Conservation (phyloP, 1,140 invertebrate genomes). For the Lordiphosa collinella region DNA sequence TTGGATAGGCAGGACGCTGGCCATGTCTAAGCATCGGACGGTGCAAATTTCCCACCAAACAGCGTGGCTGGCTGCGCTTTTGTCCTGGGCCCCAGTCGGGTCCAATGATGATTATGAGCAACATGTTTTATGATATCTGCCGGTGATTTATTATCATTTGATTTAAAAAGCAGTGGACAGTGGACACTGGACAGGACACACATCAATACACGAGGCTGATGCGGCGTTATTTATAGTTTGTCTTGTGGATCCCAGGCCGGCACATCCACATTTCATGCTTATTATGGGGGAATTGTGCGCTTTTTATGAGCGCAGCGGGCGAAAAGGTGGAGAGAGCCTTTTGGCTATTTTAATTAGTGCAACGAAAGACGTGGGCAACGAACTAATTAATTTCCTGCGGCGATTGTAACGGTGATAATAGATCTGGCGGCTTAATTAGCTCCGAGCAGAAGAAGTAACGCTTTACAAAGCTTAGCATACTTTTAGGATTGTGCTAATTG, state of each 20-base stretch:
- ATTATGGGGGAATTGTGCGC: constrained; percentile 62
- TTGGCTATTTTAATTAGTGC: constrained; percentile 66
- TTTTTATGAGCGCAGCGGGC: constrained; percentile 66
- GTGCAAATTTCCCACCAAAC: constrained; percentile 65
- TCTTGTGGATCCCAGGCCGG: constrained; percentile 2
- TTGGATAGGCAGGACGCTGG: constrained; percentile 38
- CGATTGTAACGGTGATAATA: no score
- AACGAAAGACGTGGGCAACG: constrained; percentile 26
- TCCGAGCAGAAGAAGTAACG: no score
- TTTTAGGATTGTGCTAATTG: constrained; percentile 27
- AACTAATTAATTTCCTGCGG: constrained; percentile 28
- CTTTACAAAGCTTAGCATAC: constrained; percentile 23
- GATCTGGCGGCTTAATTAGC: constrained; percentile 8
- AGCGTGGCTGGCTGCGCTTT: constrained; percentile 1
- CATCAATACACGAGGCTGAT: constrained; percentile 55
- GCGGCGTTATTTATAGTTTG: constrained; percentile 70
- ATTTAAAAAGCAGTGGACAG: constrained; percentile 79
- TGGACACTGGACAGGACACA: constrained; percentile 38
- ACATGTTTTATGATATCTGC: constrained; percentile 79
- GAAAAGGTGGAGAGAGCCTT: constrained; percentile 43
- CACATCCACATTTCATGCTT: constrained; percentile 60
- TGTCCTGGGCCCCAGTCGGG: constrained; percentile 18
- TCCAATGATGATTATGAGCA: constrained; percentile 57
- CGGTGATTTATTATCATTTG: constrained; percentile 80
- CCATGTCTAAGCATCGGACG: constrained; percentile 52